Base-by-base conservation (phyloP, 2,888 invertebrate genomes). In the Mythimna impura region DNA sequence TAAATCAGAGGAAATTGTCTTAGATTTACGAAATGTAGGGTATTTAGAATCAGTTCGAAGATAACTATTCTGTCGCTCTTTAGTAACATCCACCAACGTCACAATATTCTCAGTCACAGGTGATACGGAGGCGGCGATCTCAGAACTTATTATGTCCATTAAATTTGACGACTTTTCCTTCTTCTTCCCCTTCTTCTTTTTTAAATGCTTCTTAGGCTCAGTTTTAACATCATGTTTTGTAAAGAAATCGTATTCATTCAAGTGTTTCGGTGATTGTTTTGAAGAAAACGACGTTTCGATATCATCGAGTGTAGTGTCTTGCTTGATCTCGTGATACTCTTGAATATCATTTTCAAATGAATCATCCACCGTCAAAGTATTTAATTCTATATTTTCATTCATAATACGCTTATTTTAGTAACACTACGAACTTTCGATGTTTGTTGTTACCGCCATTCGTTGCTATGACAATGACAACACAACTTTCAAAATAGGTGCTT, bases 301-400 rank as follows among this genome's bases (percentile, higher is more conserved):
- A 69, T 86, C 73, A 66, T 85, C 86, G 34, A 78, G 64, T 60
- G 78, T 76, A 8, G 70, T 76, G 9, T 90, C 90, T 76, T 90
- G 87, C 69, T 89, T 89, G 74, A 94, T 94, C 89, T 95, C 95
- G 55, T 95, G 91, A 84, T 95, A 95, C 77, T 94, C 93, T 87
- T 95, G 93, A 61, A 93, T 93, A 69, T 93, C 94, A 78, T 87
- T 91, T 54, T 90, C 89, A 40, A 81, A 81, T 1, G 74, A 82
- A 73, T 88, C 86, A 60, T 84, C 87, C 7, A 63, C 78, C n/a
- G 80, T 73, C 76, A 90, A 90, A 3, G 89, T 87, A 64, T 86
- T 86, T 80, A 96, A 86, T 86, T 95, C 94, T 73, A 95, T 91
- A 65, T 86, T 87, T 86, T 94, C 93, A 82, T 81, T 80, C 94